Base-by-base conservation (phyloP, 1,140 invertebrate species). In the Pseudomyrmex cubaensis region DNA sequence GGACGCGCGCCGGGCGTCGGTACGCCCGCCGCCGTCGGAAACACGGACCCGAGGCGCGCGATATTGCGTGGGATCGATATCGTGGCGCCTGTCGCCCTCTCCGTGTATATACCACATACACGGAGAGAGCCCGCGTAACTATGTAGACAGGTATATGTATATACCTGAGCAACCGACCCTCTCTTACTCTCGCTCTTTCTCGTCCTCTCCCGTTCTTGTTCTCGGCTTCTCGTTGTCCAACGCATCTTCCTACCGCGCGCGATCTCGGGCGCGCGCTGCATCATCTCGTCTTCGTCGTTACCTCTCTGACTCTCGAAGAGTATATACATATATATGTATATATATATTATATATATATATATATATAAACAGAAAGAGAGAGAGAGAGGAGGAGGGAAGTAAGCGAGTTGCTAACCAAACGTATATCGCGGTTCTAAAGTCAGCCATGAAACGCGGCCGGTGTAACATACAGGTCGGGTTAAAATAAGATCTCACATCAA, bases 41-140 rank as follows among this genome's bases (percentile, higher is more conserved):
- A 88, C 87, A 90, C 85, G 86, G 87, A 83, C 78, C 85, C 87
- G 85, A 82, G 44, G 73, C 59, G 59, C 73, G 67, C 84, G 89
- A 91, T 92, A 92, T 92, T 91, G 87, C 92, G 88, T 91, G 76
- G 90, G 91, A 92, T 92, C 92, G 91, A 92, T 92, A 92, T 91
- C 90, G 84, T 76, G 86, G 91, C 90, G 91, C 87, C 89, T 91
- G 87, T 90, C 89, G 85, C 67, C 76, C 87, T 85, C 48, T 12
- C 87, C 70, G 20, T 70, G 59, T 50, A 69, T 22, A 59, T 59
- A 17, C n/a, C 35, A 64, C 62, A 46, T 76, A 66, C 66, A 57
- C 44, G 5, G 15, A 66, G 35, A 35, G 35, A 35, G 35, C 35
- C 15, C 35, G 35, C 35, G 44, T 48, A 25, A 20, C 77, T 83